Evolutionary conservation across 1,140 invertebrate species (phyloP).

Genomic region (Periplaneta americana): DNA sequence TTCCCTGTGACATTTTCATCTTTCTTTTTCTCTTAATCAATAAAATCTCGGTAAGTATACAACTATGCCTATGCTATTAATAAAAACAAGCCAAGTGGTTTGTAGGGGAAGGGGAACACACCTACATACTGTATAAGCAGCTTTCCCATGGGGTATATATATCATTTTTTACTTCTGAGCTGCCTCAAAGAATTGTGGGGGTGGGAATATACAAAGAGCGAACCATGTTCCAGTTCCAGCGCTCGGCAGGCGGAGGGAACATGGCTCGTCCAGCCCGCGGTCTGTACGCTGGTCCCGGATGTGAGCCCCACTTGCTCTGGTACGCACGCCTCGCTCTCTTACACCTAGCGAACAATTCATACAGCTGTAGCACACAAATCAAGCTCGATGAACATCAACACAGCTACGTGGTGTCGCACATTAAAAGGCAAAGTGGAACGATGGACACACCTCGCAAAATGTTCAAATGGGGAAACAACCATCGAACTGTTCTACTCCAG

Average conservation of each 20-base stretch:
- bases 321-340: background rate
- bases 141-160: background rate
- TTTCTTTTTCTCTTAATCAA: background rate
- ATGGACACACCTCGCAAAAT: slow-evolving; percentile 14
- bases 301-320: background rate
- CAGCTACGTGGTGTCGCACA: background rate
- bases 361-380: background rate
- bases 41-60: slow-evolving; percentile 15
- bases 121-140: background rate
- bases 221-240: background rate
- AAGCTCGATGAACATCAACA: background rate
- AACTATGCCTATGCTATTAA: slow-evolving; percentile 13
- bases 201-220: background rate
- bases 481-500: background rate
- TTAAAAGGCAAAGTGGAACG: slow-evolving; percentile 21
- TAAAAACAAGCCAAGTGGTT: slow-evolving; percentile 11
- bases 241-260: background rate
- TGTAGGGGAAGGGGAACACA: background rate
- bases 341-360: slow-evolving; percentile 10
- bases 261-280: background rate
- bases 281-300: background rate
- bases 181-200: background rate
- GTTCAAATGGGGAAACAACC: slow-evolving; percentile 2
- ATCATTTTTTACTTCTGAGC: background rate
- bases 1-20: background rate